Conservation (phyloP, 92 coral and sea anemone species). For the Virgularia gustaviana region DNA sequence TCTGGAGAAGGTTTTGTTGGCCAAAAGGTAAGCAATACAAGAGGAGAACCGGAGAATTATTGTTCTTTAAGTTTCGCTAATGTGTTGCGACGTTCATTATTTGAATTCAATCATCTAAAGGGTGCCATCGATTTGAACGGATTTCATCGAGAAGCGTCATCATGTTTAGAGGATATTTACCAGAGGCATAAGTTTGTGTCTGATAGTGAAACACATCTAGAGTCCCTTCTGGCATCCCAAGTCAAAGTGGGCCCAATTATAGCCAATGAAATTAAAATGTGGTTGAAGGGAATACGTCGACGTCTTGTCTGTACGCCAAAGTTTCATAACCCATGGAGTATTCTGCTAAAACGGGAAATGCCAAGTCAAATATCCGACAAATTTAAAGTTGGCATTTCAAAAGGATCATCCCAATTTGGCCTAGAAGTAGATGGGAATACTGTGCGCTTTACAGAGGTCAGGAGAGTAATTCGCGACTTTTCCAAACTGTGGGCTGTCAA, state of each 20-base stretch:
- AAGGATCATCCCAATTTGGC: too few species aligned
- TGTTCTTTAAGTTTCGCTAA: slow-evolving; percentile 30
- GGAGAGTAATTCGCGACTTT: slow-evolving; percentile 27
- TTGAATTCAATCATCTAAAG: slow-evolving; percentile 4
- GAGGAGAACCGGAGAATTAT: slow-evolving; percentile 10
- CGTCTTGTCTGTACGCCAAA: slow-evolving; percentile 11
- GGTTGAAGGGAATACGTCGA: slow-evolving; percentile 11
- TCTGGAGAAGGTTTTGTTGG: slow-evolving; percentile 10
- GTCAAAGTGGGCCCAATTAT: slow-evolving; percentile 6
- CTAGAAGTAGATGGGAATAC: too few species aligned
- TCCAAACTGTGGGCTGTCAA: slow-evolving; percentile 6
- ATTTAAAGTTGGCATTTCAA: too few species aligned
- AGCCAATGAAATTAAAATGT: not conserved
- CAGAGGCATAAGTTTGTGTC: not conserved
- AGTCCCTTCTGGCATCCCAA: not conserved
- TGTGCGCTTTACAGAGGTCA: too few species aligned
- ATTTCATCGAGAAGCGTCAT: slow-evolving; percentile 10
- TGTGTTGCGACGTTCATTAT: not conserved
- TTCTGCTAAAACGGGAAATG: slow-evolving; percentile 7
- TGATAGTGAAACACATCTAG: not conserved
- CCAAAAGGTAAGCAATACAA: not conserved
- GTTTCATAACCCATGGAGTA: slow-evolving; percentile 19
- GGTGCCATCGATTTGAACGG: not conserved
- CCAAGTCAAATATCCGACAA: slow-evolving; percentile 9
- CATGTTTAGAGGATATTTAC: slow-evolving; percentile 4